A percentile compares a stretch with the other conserved stretches of the same genome.
These are phyloP conservation scores for Bothrops jararaca DNA, from an alignment of 2,113 vertebrate genomes.

Conservation along the genomic window DNA sequence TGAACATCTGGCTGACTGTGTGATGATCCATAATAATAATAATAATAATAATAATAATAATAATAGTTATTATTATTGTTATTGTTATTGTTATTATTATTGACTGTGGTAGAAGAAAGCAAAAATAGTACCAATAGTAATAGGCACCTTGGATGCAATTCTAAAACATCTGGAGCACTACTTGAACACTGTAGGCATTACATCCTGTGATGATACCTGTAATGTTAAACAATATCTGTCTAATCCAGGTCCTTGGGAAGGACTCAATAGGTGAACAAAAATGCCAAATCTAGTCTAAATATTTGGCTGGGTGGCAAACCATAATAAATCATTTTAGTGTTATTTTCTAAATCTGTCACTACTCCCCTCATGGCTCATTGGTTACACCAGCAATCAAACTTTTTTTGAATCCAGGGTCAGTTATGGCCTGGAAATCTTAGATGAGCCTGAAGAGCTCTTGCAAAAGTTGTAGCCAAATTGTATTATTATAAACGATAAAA, in stretches of 20 bases:
- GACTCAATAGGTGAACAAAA: neutral
- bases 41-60: too few species aligned
- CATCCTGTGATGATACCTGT: neutral
- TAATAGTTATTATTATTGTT: too few species aligned
- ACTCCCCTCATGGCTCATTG: neutral
- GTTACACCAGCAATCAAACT: neutral
- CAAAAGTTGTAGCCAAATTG: neutral
- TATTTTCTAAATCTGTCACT: neutral
- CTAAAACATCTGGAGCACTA: neutral
- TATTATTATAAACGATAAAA: neutral
- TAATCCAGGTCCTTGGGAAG: neutral
- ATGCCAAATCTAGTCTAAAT: neutral
- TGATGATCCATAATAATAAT: too few species aligned
- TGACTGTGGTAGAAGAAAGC: neutral
- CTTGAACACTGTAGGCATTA: neutral
- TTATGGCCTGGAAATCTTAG: neutral
- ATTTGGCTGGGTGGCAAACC: neutral
- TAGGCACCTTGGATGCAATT: neutral
- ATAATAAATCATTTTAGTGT: neutral
- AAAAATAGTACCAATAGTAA: neutral
- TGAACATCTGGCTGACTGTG: too few species aligned
- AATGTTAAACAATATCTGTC: neutral
- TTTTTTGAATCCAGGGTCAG: neutral
- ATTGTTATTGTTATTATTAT: too few species aligned
- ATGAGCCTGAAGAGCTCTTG: neutral